Conservation (phyloP, 2,113 vertebrate genomes). For the Calonectris borealis region DNA sequence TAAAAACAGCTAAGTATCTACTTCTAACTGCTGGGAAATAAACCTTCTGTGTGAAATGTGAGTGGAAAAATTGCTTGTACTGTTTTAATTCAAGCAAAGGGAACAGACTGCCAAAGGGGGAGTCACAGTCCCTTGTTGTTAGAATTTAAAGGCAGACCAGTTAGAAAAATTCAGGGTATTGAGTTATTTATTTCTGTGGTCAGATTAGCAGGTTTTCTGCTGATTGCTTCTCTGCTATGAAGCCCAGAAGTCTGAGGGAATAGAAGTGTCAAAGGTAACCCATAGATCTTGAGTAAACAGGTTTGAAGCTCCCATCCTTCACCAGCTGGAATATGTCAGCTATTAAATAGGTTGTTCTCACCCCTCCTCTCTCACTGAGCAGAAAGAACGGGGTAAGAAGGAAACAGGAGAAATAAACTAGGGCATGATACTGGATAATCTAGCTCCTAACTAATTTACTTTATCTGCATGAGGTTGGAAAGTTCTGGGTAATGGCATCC, state of each 20-base stretch:
- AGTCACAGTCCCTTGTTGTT: not conserved
- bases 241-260: not conserved
- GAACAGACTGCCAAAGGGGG: not conserved
- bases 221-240: not conserved
- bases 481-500: not conserved
- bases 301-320: not conserved
- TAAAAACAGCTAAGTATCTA: conserved; percentile 1
- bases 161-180: not conserved
- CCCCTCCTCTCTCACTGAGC: not conserved
- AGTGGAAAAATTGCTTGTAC: not conserved
- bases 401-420: not conserved
- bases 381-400: not conserved
- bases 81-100: conserved; percentile 9
- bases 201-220: not conserved
- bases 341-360: not conserved
- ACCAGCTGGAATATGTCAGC: not conserved
- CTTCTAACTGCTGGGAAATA: conserved; percentile 8
- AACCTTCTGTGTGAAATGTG: not conserved
- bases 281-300: not conserved
- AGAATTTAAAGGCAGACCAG: not conserved
- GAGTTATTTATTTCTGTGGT: not conserved
- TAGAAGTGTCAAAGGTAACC: not conserved
- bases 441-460: not conserved
- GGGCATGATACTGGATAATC: not conserved
- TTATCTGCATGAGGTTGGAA: not conserved